Evolutionary conservation across 2,113 vertebrate species (phyloP).

Genomic region (Eidolon helvum): DNA sequence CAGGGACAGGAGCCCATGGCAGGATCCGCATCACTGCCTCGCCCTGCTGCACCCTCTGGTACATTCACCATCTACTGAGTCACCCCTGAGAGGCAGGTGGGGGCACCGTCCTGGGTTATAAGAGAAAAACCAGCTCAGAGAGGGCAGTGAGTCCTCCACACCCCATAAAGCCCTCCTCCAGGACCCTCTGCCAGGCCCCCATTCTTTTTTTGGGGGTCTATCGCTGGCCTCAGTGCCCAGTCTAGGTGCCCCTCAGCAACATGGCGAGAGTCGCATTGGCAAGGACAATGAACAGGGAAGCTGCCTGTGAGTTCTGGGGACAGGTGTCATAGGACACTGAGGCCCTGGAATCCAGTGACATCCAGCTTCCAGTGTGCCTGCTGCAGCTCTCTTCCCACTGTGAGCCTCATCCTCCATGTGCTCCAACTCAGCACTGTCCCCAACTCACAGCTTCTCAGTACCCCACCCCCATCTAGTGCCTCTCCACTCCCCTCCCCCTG

Average conservation of each 20-base stretch:
- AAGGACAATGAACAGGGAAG: neutral
- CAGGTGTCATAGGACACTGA: neutral
- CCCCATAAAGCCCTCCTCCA: neutral
- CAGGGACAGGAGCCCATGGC: constrained; percentile 8
- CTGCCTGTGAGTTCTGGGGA: neutral
- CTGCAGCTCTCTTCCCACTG: no score
- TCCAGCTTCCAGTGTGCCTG: neutral
- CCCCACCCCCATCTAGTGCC: no score
- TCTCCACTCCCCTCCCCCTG: neutral
- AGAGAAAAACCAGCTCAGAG: neutral
- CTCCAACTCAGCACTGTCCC: no score
- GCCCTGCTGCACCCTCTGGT: neutral
- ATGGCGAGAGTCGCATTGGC: neutral
- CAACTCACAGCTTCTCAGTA: neutral
- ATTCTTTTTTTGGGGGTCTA: neutral
- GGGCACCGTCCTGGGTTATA: neutral
- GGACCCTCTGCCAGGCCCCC: neutral
- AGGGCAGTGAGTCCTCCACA: accelerated
- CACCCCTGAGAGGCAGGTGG: constrained; percentile 55
- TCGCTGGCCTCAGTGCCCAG: neutral
- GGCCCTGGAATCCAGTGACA: neutral
- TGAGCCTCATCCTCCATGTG: neutral
- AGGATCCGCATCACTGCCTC: neutral
- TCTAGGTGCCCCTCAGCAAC: neutral
- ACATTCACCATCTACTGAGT: neutral